Evolutionary conservation across 2,888 invertebrate species (phyloP).

Genomic region (Hydraecia micacea): DNA sequence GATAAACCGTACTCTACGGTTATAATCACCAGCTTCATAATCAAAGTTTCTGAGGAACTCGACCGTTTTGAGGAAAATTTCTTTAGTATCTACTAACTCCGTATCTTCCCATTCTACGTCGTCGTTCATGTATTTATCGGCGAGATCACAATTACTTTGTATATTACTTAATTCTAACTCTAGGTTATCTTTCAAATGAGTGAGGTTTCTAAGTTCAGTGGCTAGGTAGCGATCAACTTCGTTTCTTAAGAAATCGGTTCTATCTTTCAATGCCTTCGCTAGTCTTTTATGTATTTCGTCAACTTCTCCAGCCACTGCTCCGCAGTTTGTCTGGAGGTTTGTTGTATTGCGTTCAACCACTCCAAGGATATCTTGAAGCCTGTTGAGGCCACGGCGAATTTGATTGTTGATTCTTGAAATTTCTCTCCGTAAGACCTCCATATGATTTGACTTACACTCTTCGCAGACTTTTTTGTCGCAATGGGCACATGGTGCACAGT

Average conservation of each 20-base stretch:
- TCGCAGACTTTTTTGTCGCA: slow-evolving; percentile 99
- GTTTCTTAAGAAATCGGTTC: slow-evolving; percentile 95
- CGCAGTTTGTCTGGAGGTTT: slow-evolving; percentile 96
- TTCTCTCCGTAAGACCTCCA: slow-evolving; percentile 98
- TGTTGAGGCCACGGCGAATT: slow-evolving; percentile 96
- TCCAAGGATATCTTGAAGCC: slow-evolving; percentile 96
- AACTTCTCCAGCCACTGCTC: slow-evolving; percentile 97
- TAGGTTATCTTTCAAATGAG: slow-evolving; percentile 97
- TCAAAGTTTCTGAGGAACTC: slow-evolving; percentile 98
- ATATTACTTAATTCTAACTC: slow-evolving; percentile 98
- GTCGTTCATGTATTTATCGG: slow-evolving; percentile 98
- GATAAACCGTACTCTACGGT: slow-evolving; percentile 95
- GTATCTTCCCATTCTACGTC: slow-evolving; percentile 97
- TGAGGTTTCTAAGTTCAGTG: slow-evolving; percentile 96
- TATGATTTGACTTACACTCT: slow-evolving; percentile 98
- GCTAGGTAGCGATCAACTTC: slow-evolving; percentile 98
- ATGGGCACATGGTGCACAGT: slow-evolving; percentile 96
- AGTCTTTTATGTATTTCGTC: slow-evolving; percentile 97
- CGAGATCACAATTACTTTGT: slow-evolving; percentile 98
- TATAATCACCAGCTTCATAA: slow-evolving; percentile 97
- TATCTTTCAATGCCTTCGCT: slow-evolving; percentile 96
- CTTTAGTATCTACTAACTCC: slow-evolving; percentile 98
- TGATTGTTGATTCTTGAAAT: slow-evolving; percentile 97
- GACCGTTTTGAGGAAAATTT: slow-evolving; percentile 98
- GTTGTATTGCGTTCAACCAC: slow-evolving; percentile 97